phyloP scores from a whole-genome alignment of 2,113 vertebrate genomes.

The Siniperca knerii region DNA sequence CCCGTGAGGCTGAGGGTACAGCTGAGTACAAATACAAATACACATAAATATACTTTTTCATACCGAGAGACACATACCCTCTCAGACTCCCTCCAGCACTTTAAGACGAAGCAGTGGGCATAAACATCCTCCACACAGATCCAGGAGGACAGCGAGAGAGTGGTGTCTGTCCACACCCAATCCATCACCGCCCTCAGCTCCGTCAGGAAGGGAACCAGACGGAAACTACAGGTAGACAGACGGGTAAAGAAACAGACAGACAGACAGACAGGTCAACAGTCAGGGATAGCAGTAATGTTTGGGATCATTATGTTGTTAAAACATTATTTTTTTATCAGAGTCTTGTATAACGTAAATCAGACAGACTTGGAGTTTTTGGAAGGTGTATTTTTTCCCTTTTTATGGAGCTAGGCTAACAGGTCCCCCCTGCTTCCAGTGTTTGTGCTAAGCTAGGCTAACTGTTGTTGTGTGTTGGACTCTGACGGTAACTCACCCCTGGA shows the following conservation, averaged over 20 bases:
- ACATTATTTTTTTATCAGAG: neutral
- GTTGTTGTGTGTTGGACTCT: neutral
- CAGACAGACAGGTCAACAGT: neutral
- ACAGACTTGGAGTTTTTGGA: neutral
- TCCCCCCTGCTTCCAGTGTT: neutral
- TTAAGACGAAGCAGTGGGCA: conserved; percentile 64
- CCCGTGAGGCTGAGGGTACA: too few species aligned
- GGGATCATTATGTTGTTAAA: neutral
- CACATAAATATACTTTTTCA: neutral
- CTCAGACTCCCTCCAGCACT: conserved; percentile 72
- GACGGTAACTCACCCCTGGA: conserved; percentile 55
- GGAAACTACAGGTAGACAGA: conserved; percentile 45
- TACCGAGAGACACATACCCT: conserved; percentile 14
- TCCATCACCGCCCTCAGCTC: conserved; percentile 68
- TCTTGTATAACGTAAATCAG: neutral
- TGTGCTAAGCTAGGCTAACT: neutral
- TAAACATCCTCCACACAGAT: conserved; percentile 70
- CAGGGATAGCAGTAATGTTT: neutral
- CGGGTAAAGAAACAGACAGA: too few species aligned
- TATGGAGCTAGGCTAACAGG: neutral
- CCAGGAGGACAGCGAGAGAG: conserved; percentile 70
- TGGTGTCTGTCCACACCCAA: conserved; percentile 73
- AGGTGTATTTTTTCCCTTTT: neutral
- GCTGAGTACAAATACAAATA: neutral
- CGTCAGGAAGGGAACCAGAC: conserved; percentile 66